A percentile compares a stretch with the other conserved stretches of the same genome.
Conservation (phyloP, 2,113 vertebrate species). For the Plecotus auritus region DNA sequence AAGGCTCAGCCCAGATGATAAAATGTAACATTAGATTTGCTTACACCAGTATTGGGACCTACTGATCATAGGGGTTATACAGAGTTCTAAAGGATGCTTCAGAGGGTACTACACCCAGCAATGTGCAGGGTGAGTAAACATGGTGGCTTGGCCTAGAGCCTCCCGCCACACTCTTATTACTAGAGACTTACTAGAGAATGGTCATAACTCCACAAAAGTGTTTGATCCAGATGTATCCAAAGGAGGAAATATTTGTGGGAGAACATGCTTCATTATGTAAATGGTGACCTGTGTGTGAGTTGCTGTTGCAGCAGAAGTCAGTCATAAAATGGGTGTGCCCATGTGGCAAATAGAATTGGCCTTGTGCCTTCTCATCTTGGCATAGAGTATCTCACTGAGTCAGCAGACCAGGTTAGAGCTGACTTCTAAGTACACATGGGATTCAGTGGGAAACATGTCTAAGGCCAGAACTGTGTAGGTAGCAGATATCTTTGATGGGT, state of each 20-base stretch:
- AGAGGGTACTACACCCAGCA: not conserved
- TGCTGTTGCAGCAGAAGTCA: not conserved
- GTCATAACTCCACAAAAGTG: not conserved
- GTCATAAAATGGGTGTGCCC: not conserved
- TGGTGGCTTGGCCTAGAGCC: not conserved
- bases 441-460: not conserved
- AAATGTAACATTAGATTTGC: not conserved
- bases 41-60: not conserved
- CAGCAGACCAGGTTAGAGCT: constrained; percentile 13
- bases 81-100: not conserved
- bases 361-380: not conserved
- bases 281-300: not conserved
- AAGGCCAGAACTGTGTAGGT: not conserved
- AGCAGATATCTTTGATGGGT: not conserved
- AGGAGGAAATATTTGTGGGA: not conserved
- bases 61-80: not conserved
- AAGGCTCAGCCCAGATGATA: not conserved
- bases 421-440: not conserved
- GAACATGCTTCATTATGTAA: not conserved
- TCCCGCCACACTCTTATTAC: not conserved
- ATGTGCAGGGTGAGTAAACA: not conserved
- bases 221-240: not conserved
- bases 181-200: not conserved
- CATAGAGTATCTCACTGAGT: not conserved
- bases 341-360: not conserved